A percentile compares a stretch with the other conserved stretches of the same genome.
Evolutionary conservation across 2,113 vertebrate genomes (phyloP).

Genomic region (Haemorhous mexicanus): DNA sequence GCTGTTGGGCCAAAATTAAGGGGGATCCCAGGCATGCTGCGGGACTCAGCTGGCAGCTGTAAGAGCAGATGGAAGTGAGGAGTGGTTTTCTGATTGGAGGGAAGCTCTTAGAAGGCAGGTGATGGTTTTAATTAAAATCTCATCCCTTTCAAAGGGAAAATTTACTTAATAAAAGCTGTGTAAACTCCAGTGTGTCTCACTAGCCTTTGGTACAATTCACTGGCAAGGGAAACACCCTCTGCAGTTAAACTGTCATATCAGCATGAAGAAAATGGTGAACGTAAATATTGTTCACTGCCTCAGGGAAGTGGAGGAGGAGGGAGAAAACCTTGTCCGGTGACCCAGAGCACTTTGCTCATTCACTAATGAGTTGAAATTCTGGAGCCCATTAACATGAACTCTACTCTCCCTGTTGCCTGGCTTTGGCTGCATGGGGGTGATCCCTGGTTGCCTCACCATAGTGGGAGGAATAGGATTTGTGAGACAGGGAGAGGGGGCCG

Average conservation of each 20-base stretch:
- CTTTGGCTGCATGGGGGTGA: not conserved
- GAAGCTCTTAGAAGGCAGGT: not conserved
- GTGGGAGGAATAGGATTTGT: not conserved
- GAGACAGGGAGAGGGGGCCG: not conserved
- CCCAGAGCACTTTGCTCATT: not conserved
- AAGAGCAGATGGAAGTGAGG: not conserved
- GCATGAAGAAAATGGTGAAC: not conserved
- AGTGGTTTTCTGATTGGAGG: not conserved
- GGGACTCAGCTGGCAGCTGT: not conserved
- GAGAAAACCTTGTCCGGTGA: not conserved
- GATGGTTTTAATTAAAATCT: not conserved
- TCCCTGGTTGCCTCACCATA: accelerated
- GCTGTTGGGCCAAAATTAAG: not conserved
- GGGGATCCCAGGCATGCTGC: not conserved
- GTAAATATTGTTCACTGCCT: not conserved
- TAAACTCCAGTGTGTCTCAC: not conserved
- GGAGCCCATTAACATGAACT: not conserved
- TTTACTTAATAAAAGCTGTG: not conserved
- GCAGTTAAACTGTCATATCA: not conserved
- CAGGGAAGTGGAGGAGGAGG: not conserved
- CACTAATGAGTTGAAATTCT: not conserved
- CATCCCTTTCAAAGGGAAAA: not conserved
- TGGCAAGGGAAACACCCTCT: not conserved
- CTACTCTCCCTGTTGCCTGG: not conserved
- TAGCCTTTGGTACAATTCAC: not conserved